Evolutionary conservation across 1,140 invertebrate species (phyloP).

Genomic region (Microplitis demolitor): DNA sequence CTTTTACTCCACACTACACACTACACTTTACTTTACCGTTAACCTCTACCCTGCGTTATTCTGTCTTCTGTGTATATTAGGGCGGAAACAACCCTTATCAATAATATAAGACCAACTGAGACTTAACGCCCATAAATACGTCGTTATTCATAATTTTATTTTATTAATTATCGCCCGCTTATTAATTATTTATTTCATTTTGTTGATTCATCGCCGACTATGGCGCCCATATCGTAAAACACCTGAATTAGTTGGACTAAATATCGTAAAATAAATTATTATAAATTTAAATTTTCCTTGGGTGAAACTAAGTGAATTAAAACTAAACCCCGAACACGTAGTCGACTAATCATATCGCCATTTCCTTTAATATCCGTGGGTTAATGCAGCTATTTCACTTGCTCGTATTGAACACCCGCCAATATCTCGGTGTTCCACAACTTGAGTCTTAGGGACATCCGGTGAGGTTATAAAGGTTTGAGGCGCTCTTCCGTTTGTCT

Average conservation of each 20-base stretch:
- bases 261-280: too few species aligned
- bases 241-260: too few species aligned
- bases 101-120: conserved; percentile 55
- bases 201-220: neutral
- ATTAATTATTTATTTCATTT: neutral
- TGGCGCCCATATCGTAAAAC: too few species aligned
- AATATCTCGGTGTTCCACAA: conserved; percentile 4
- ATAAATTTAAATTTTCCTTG: too few species aligned
- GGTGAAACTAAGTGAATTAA: conserved; percentile 27
- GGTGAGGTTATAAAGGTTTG: conserved; percentile 47
- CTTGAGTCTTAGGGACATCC: conserved; percentile 56
- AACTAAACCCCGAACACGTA: conserved; percentile 58
- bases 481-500: conserved; percentile 48
- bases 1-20: conserved; percentile 32
- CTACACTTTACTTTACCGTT: neutral
- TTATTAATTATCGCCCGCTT: neutral
- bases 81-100: conserved; percentile 58
- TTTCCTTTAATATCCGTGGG: conserved; percentile 64
- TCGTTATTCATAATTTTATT: conserved; percentile 43
- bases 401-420: conserved; percentile 30
- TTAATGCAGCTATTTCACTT: conserved; percentile 36
- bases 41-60: too few species aligned
- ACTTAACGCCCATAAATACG: conserved; percentile 48
- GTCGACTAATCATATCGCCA: conserved; percentile 63
- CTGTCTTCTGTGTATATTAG: neutral